Percentiles rank a stretch among this genome's conserved stretches.
phyloP scores from a whole-genome alignment of 2,888 invertebrate genomes.

The Eupithecia tripunctaria region DNA sequence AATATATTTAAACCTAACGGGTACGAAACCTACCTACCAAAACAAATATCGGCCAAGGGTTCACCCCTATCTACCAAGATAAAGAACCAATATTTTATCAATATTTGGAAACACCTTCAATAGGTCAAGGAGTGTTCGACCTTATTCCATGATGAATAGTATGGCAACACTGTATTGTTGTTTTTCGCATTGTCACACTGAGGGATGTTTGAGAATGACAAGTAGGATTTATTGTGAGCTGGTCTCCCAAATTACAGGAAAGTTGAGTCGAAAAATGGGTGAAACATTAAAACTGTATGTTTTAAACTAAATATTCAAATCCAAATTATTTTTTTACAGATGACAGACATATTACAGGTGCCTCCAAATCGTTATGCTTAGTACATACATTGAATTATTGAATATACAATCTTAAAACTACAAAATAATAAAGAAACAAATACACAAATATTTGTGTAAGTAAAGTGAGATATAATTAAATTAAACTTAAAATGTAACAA shows the following conservation, averaged over 20 bases:
- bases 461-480: too few relatives aligned
- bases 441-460: too few relatives aligned
- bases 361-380: too few relatives aligned
- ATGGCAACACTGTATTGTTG: constrained; percentile 39
- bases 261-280: not conserved
- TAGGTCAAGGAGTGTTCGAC: constrained; percentile 58
- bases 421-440: too few relatives aligned
- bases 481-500: too few relatives aligned
- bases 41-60: constrained; percentile 34
- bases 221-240: not conserved
- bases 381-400: too few relatives aligned
- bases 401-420: too few relatives aligned
- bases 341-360: too few relatives aligned
- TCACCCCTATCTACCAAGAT: constrained; percentile 17
- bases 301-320: too few relatives aligned
- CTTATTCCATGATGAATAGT: constrained; percentile 49
- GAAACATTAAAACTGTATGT: not conserved
- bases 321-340: too few relatives aligned
- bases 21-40: too few relatives aligned
- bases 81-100: constrained; percentile 39
- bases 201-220: constrained; percentile 13
- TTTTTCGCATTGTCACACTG: constrained; percentile 47
- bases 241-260: not conserved
- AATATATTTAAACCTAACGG: too few relatives aligned
- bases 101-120: constrained; percentile 42